Conservation (phyloP, 1,140 invertebrate species). For the Campoletis sonorensis region DNA sequence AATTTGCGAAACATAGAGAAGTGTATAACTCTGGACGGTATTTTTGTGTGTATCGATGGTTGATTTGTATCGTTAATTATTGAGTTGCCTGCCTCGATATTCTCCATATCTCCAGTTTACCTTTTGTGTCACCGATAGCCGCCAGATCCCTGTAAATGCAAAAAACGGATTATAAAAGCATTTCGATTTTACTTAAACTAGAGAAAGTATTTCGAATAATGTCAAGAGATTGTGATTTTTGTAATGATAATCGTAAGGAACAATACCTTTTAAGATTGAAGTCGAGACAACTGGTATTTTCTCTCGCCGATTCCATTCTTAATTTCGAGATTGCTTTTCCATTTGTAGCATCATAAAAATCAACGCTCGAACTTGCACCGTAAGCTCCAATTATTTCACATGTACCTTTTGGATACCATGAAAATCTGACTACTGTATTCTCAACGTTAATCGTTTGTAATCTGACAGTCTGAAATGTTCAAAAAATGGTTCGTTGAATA, state of each 20-base stretch:
- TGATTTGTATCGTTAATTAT: no score
- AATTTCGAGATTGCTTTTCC: slow-evolving; percentile 59
- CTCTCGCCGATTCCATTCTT: slow-evolving; percentile 64
- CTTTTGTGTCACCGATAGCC: slow-evolving; percentile 66
- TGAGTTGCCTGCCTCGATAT: slow-evolving; percentile 65
- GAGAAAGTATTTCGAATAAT: no score
- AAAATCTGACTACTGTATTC: slow-evolving; percentile 67
- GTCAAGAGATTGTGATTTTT: no score
- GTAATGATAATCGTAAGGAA: background rate
- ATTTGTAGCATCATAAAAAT: slow-evolving; percentile 66
- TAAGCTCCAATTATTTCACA: slow-evolving; percentile 68
- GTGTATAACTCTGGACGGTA: no score
- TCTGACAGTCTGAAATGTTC: slow-evolving; percentile 58
- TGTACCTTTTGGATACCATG: slow-evolving; percentile 66
- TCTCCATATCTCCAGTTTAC: slow-evolving; percentile 72
- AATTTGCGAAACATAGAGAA: no score
- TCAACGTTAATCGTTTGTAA: slow-evolving; percentile 65
- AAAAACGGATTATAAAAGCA: slow-evolving; percentile 43
- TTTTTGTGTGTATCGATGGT: no score
- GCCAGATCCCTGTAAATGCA: slow-evolving; percentile 68
- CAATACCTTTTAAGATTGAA: slow-evolving; percentile 72
- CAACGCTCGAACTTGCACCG: slow-evolving; percentile 65
- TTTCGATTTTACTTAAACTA: no score
- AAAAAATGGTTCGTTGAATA: slow-evolving; percentile 12
- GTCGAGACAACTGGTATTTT: slow-evolving; percentile 66